Evolutionary conservation across 2,888 invertebrate species (phyloP), one percentile per base, ranked within the genome.

Genomic region (Tetragnatha montana): DNA sequence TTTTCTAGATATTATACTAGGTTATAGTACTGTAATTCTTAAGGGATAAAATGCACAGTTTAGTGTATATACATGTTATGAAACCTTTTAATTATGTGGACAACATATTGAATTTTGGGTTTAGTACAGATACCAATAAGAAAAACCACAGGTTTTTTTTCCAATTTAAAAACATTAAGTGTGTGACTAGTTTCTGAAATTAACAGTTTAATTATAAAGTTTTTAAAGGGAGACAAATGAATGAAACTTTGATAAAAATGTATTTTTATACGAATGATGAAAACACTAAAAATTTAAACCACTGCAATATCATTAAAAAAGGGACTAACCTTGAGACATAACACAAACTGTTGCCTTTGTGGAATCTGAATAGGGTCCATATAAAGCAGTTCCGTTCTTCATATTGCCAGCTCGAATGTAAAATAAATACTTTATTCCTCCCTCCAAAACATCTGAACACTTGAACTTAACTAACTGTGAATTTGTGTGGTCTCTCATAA

Each of bases 341-440:
- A 69, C 19, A 35, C 90, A 90, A 19, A 83, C 80, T 51, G 51
- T 87, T 2, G 69, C 81, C 75, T 90, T 68, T 6, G 80, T 70
- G 22, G 79, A 10, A 35, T 79, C 69, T 50, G 90, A 90, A 7
- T 87, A 84, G 8, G 87, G 87, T 6, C 90, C 84, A 60, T 60
- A 80, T 4, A 90, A 47, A 47, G 50, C 70, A 8, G 12, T 80
- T 49, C 83, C 90, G 87, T 90, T 71, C n/a, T 84, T 90, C 22
- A 22, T 22, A 83, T 90, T 90, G 12, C 70, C 87, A 22, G 90
- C 87, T 60, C 83, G 60, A 3, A 90, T 21, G 60, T 76, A 82
- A 73, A 90, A 87, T 6, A 78, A 50, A 49, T 90, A 90, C 12
- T 71, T 79, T 14, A 78, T 68, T 35, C 82, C 86, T n/a, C 81